Percentiles rank a stretch among this genome's conserved stretches.
phyloP scores from a whole-genome alignment of 2,888 invertebrate species.

The Blastobasis adustella region DNA sequence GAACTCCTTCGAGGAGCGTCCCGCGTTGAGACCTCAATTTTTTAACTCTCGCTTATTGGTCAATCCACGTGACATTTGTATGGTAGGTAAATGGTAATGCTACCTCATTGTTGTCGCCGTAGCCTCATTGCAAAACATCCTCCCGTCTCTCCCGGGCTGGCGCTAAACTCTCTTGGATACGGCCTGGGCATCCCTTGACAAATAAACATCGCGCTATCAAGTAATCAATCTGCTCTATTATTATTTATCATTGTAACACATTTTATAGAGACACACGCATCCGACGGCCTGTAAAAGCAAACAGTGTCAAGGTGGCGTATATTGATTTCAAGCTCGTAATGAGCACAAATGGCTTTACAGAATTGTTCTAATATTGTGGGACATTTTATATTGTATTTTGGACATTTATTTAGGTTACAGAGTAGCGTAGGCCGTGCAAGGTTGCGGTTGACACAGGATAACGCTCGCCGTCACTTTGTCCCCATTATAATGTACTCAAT shows the following conservation, averaged over 20 bases:
- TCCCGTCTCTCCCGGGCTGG: too few relatives aligned
- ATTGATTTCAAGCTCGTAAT: conserved; percentile 61
- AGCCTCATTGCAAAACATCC: conserved; percentile 31
- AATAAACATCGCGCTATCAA: conserved; percentile 7
- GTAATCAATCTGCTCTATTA: conserved; percentile 27
- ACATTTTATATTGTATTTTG: conserved; percentile 20
- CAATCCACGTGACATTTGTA: conserved; percentile 66
- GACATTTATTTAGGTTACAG: conserved; percentile 17
- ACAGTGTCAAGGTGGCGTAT: conserved; percentile 63
- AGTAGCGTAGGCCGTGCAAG: background rate
- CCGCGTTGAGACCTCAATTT: conserved; percentile 71
- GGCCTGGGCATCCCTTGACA: too few relatives aligned
- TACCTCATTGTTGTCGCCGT: conserved; percentile 36
- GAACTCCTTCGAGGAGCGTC: conserved; percentile 71
- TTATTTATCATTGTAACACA: conserved; percentile 45
- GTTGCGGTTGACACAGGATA: background rate
- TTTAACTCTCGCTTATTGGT: conserved; percentile 70
- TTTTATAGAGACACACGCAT: conserved; percentile 47
- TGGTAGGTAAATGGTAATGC: conserved; percentile 32
- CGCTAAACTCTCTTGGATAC: too few relatives aligned
- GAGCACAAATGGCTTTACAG: conserved; percentile 42
- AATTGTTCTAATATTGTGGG: conserved; percentile 27
- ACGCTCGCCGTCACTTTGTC: background rate
- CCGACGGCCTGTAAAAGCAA: conserved; percentile 52
- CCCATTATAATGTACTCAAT: background rate